Evolutionary conservation across 2,113 vertebrate genomes (phyloP).

Genomic region (Progne subis): DNA sequence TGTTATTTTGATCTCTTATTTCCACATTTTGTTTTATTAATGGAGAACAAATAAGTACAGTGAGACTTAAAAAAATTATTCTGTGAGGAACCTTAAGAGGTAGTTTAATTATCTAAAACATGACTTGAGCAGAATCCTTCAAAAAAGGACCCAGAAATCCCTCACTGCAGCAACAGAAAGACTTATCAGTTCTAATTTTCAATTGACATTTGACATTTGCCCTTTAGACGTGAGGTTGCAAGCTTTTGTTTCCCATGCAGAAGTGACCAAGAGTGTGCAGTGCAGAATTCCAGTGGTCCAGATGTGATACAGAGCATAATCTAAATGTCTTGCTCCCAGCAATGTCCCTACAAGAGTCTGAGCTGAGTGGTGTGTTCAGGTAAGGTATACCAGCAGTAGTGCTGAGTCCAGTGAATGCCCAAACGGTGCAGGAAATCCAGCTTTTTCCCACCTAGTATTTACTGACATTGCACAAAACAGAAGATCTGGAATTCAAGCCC

Average conservation of each 20-base stretch:
- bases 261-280: not conserved
- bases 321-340: not conserved
- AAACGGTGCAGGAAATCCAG: not conserved
- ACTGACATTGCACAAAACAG: not conserved
- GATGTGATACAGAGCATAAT: not conserved
- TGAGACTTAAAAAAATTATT: not conserved
- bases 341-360: not conserved
- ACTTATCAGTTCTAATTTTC: not conserved
- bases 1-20: not conserved
- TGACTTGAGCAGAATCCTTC: not conserved
- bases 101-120: slow-evolving; percentile 11
- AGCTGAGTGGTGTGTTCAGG: not conserved
- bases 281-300: not conserved
- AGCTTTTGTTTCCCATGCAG: not conserved
- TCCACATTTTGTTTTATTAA: not conserved
- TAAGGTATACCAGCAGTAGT: not conserved
- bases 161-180: not conserved
- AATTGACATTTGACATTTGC: not conserved
- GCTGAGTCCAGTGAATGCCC: not conserved
- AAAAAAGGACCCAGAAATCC: not conserved
- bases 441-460: not conserved
- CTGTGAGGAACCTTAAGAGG: not conserved
- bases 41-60: not conserved
- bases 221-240: not conserved
- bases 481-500: not conserved